Conservation (phyloP, 92 coral and sea anemone genomes). For the Siderastrea siderea region DNA sequence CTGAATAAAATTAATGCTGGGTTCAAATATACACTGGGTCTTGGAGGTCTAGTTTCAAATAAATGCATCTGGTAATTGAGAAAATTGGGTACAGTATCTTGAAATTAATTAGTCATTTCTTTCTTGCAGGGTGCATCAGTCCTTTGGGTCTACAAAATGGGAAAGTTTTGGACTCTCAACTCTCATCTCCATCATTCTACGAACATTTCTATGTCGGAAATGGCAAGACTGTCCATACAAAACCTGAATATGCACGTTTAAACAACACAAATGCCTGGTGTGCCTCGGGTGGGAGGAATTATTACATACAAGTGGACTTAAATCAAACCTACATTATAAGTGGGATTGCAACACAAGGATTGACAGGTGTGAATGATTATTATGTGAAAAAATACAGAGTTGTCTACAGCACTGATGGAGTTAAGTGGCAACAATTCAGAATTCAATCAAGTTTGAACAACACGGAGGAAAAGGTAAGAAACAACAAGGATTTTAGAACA, state of each 20-base stretch:
- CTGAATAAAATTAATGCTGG: too few species aligned
- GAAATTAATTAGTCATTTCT: background rate
- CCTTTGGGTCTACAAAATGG: constrained; percentile 62
- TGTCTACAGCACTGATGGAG: constrained; percentile 44
- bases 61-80: too few species aligned
- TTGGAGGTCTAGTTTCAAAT: too few species aligned
- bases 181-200: constrained; percentile 31
- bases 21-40: too few species aligned
- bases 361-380: constrained; percentile 40
- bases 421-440: constrained; percentile 26
- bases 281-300: background rate
- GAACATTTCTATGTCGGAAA: constrained; percentile 9
- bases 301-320: constrained; percentile 56
- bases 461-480: background rate
- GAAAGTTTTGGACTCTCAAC: constrained; percentile 39
- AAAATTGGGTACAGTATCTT: background rate
- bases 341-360: constrained; percentile 75
- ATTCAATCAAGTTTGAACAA: too few species aligned
- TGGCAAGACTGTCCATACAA: constrained; percentile 16
- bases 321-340: constrained; percentile 5
- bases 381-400: constrained; percentile 57
- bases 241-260: constrained; percentile 58
- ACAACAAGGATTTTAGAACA: too few species aligned
- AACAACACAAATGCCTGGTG: constrained; percentile 69
- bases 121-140: constrained; percentile 32